phyloP scores from a whole-genome alignment of 2,113 vertebrate genomes.

The Butastur rufipennis region DNA sequence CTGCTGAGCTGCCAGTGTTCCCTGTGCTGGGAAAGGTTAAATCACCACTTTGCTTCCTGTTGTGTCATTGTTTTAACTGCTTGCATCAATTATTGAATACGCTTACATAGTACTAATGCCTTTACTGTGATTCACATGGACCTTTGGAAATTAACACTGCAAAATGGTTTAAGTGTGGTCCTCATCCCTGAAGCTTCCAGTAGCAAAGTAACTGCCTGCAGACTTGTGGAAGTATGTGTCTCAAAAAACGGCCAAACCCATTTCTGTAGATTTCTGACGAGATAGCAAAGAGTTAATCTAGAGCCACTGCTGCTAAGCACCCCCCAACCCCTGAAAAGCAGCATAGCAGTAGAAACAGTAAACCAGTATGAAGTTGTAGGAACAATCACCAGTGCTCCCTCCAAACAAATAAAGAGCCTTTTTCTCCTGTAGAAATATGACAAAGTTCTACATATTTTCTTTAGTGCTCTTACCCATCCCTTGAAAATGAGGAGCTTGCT shows the following conservation, averaged over 20 bases:
- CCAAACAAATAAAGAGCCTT: background rate
- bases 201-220: background rate
- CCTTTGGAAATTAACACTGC: background rate
- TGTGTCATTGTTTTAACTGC: background rate
- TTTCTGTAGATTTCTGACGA: background rate
- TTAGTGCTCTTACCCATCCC: background rate
- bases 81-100: background rate
- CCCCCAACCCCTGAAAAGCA: background rate
- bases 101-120: background rate
- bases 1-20: background rate
- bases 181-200: background rate
- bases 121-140: background rate
- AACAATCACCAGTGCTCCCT: background rate
- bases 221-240: background rate
- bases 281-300: background rate
- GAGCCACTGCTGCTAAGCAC: background rate
- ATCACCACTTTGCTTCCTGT: slow-evolving; percentile 16
- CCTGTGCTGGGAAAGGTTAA: background rate
- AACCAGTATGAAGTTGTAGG: background rate
- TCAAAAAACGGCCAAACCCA: background rate
- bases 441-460: background rate
- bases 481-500: background rate
- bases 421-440: background rate
- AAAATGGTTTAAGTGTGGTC: background rate
- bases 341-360: background rate